Evolutionary conservation across 1,140 invertebrate species (phyloP), one percentile per base, ranked within the genome.

Genomic region (Aphaenogaster ashmeadi): DNA sequence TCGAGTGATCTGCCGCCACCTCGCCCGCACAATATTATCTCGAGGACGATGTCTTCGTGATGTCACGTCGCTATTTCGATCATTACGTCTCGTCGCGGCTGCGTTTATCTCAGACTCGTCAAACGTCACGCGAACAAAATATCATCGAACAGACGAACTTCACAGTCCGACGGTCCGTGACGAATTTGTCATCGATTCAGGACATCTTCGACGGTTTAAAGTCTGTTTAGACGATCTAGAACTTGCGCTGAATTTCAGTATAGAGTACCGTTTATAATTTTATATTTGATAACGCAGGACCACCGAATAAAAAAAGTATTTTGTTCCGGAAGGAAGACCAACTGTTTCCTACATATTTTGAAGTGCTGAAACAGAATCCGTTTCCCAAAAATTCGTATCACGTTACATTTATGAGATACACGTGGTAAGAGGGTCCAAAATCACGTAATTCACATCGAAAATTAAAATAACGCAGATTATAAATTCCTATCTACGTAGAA

Each of bases 51-150:
- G 36, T 11, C 44, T 86, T 87, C 4, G 50, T 77, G 64, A 36
- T 75, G 72, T 78, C 21, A n/a, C 13, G 58, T 81, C n/a, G 47
- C 64, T 83, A 90, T 67, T 66, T 67, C 9, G 11, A 90, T 84
- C 88, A 90, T 87, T 90, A 58, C 72, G 36, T 83, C 66, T 58
- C 47, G 0, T 44, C 18, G 60, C 44, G 33, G 60, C 18, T 11
- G 9, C 72, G n/a, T 85, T 69, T 79, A 62, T 84, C 58, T 79
- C 64, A 21, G 50, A 38, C 18, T 18, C n/a, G 27, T 64, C 52
- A 50, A 54, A 75, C 18, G 27, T 60, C 67, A 58, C 38, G 9
- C 21, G 84, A 90, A 90, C 89, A 90, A 90, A 90, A 90, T 80
- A 86, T 86, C 54, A 71, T 90, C 89, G 21, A 87, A 36, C 9